Evolutionary conservation across 2,888 invertebrate species (phyloP).

Genomic region (Ennomos fuscantarius): DNA sequence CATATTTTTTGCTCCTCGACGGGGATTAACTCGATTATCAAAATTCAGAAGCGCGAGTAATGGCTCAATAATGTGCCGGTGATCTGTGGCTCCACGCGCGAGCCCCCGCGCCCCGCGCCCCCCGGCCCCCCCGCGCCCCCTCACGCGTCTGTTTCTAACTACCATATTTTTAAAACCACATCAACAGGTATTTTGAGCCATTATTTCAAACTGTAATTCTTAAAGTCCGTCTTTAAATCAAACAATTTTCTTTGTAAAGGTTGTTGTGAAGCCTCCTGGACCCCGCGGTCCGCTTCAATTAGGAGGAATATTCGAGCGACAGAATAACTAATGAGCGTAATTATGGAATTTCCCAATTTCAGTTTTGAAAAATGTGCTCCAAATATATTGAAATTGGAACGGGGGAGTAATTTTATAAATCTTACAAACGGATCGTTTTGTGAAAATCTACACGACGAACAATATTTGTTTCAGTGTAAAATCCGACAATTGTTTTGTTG

Average conservation of each 20-base stretch:
- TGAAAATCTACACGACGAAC: too few relatives aligned
- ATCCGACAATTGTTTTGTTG: too few relatives aligned
- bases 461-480: too few relatives aligned
- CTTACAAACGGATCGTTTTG: background rate
- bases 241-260: background rate
- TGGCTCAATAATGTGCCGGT: conserved; percentile 52
- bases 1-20: conserved; percentile 49
- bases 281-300: conserved; percentile 15
- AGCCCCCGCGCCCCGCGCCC: conserved; percentile 2
- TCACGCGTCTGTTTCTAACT: background rate
- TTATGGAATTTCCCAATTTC: conserved; percentile 38
- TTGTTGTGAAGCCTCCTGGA: conserved; percentile 1
- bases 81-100: conserved; percentile 42
- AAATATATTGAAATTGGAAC: conserved; percentile 16
- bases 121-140: background rate
- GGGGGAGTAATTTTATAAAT: conserved; percentile 13
- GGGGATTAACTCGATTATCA: conserved; percentile 63
- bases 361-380: conserved; percentile 40
- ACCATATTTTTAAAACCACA: background rate
- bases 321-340: conserved; percentile 43
- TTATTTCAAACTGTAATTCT: background rate
- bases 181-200: background rate
- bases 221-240: background rate
- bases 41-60: conserved; percentile 52
- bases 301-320: conserved; percentile 19